These are phyloP conservation scores for Bos javanicus DNA, from an alignment of 2,113 vertebrate genomes.

Conservation along the genomic window DNA sequence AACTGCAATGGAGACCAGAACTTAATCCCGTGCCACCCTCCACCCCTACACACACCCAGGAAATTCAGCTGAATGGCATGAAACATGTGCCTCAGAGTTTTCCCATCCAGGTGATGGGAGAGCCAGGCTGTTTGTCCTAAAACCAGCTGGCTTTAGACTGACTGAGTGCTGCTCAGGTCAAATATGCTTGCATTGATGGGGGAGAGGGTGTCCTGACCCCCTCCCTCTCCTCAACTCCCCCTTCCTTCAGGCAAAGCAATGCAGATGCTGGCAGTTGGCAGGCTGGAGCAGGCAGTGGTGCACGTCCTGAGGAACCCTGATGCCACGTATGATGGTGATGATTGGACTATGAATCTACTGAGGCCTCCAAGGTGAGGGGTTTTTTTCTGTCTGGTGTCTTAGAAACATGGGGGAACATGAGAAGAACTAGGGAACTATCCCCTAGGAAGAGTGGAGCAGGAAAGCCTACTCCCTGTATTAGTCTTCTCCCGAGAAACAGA, in stretches of 20 bases:
- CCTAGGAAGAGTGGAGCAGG: neutral
- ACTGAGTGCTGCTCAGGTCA: neutral
- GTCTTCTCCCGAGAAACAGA: neutral
- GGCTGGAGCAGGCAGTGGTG: neutral
- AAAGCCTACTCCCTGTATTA: neutral
- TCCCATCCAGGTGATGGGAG: rapidly evolving
- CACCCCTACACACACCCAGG: neutral
- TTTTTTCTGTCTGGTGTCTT: neutral
- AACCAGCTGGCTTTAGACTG: neutral
- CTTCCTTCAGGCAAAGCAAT: rapidly evolving
- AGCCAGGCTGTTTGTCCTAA: neutral
- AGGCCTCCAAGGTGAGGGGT: neutral
- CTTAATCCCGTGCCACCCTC: rapidly evolving
- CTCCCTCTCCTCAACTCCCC: neutral
- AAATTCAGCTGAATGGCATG: neutral
- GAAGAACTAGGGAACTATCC: neutral
- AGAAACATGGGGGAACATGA: neutral
- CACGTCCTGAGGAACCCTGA: neutral
- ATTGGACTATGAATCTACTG: neutral
- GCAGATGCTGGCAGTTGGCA: rapidly evolving
- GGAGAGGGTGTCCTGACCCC: neutral
- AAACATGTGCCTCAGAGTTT: neutral
- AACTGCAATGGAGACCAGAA: neutral
- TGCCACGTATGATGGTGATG: neutral
- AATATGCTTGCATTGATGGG: too few species aligned